phyloP scores from a whole-genome alignment of 2,888 invertebrate species.

The Spilosoma lubricipeda region DNA sequence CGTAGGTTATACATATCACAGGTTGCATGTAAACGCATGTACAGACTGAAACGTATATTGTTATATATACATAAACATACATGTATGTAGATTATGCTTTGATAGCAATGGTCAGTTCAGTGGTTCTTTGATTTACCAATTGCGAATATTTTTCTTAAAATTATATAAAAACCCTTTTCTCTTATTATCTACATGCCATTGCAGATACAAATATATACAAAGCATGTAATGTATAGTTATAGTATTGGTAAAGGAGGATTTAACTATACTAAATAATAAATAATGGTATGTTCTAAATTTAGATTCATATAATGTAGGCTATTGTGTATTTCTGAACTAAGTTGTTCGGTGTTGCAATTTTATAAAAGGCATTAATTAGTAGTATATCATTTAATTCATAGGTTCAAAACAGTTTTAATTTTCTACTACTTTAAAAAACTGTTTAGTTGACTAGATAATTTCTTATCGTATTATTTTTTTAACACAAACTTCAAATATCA shows the following conservation, averaged over 20 bases:
- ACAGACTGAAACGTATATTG: slow-evolving; percentile 44
- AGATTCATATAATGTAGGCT: not conserved
- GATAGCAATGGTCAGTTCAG: slow-evolving; percentile 14
- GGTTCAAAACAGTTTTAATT: not conserved
- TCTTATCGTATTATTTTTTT: not conserved
- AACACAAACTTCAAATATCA: not conserved
- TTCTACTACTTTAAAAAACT: not conserved
- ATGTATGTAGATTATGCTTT: slow-evolving; percentile 53
- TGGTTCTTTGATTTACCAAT: not conserved
- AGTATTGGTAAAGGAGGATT: not conserved
- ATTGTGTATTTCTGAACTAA: not conserved
- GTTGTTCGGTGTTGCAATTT: not conserved
- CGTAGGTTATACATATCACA: slow-evolving; percentile 74
- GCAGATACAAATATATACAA: not conserved
- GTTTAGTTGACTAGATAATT: not conserved
- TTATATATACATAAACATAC: slow-evolving; percentile 53
- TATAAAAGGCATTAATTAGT: not conserved
- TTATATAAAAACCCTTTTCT: not conserved
- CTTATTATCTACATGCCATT: not conserved
- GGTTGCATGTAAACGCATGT: slow-evolving; percentile 65
- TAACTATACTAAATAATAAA: not conserved
- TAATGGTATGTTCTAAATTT: not conserved
- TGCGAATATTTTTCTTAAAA: not conserved
- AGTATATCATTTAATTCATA: not conserved
- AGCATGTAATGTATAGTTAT: not conserved